Evolutionary conservation across 1,140 invertebrate species (phyloP), one percentile per base, ranked within the genome.

Genomic region (Drosophila fuyamai): DNA sequence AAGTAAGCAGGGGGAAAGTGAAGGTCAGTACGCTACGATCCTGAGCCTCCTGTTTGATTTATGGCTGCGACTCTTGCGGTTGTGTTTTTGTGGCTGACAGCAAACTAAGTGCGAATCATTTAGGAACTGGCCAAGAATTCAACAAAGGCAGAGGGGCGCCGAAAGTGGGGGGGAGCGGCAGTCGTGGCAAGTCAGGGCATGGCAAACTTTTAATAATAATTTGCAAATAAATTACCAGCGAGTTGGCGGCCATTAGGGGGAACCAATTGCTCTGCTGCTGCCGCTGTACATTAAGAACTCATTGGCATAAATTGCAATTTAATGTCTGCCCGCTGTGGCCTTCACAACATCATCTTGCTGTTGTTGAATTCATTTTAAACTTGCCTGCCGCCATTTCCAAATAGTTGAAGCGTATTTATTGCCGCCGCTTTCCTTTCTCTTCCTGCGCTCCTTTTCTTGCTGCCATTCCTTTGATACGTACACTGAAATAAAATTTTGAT

Each of bases 401-500:
- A 88, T 89, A 88, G 86, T 90, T 90, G 86, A 90, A 90, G 79
- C 86, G 81, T 89, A 90, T 91, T 91, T 91, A 91, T 91, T 91
- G 80, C 79, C 62, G 48, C 32, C 35, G 40, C 13, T 40, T 47
- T 73, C 40, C 23, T 36, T 55, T 35, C 47, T 43, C 18, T 12
- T 38, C 27, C 41, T 6, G n/a, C 13, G 18, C 46, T 46, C 40
- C 41, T 32, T 32, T 23, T 43, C 40, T 62, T 27, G 10, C 44
- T 76, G 51, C 60, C 67, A 40, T 48, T 54, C 38, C 38, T 76
- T 75, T 76, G 51, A 73, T 38, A 50, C 13, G 40, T 46, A 54
- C 62, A 53, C 50, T 36, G 14, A 3, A 18, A 50, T 10, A 29
- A 13, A 29, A 29, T 18, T 32, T 0, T 7, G 6, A 8, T 32